Evolutionary conservation across 2,113 vertebrate genomes (phyloP).

Genomic region (Gallinago media): DNA sequence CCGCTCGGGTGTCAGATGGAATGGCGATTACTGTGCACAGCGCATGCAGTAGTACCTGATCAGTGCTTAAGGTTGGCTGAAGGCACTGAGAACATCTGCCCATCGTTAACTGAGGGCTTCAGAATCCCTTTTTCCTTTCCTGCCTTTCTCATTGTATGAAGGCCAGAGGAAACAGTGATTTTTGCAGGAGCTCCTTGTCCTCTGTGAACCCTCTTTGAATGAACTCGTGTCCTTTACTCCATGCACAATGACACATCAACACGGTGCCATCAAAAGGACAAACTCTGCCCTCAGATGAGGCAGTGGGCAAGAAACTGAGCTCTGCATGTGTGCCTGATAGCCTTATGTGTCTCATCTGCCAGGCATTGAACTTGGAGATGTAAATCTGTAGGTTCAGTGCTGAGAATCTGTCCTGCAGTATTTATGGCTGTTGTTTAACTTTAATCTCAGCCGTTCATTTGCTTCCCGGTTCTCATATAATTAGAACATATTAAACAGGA

Average conservation of each 20-base stretch:
- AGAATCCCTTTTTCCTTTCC: background rate
- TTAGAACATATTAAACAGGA: conserved; percentile 64
- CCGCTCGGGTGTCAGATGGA: background rate
- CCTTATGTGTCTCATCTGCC: background rate
- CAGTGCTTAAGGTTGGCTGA: background rate
- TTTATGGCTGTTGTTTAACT: conserved; percentile 47
- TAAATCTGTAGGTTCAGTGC: background rate
- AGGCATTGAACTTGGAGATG: background rate
- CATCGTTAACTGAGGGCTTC: background rate
- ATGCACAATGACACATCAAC: background rate
- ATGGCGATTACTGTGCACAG: background rate
- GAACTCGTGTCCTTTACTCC: background rate
- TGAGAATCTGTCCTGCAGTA: conserved; percentile 12
- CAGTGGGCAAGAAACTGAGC: conserved; percentile 7
- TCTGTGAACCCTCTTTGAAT: background rate
- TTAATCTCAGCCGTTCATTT: conserved; percentile 42
- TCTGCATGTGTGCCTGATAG: background rate
- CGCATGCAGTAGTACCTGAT: background rate
- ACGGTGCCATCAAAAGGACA: background rate
- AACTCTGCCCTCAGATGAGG: background rate
- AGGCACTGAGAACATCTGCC: background rate
- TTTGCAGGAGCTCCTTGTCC: conserved; percentile 1
- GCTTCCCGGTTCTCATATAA: conserved; percentile 57
- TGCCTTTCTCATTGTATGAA: background rate
- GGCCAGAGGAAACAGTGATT: conserved; percentile 1